Base-by-base conservation (phyloP, 2,113 vertebrate species). In the Barnardius zonarius region DNA sequence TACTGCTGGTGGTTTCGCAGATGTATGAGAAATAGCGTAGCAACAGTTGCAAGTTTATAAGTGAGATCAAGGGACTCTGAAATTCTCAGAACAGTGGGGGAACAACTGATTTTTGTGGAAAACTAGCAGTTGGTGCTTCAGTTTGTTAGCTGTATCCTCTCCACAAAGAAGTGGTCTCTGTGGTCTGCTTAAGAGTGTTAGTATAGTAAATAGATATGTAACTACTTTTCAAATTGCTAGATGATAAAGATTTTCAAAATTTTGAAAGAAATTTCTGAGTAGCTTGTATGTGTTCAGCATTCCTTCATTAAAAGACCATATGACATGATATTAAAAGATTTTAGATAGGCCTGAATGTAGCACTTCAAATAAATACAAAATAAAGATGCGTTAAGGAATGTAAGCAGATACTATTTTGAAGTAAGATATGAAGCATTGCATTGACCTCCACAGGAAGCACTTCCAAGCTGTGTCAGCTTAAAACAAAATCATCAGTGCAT, bases 51-150 rank as follows among this genome's bases (percentile, higher is more conserved):
- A 95, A 77, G 30, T 93, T 95, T 94, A 83, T 86, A 55, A 79
- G 77, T 51, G 72, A 95, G 83, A 93, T 72, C 63, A 88, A 82
- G 92, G 55, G 72, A 77, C 63, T 93, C 48, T 62, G 73, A 79
- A 59, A 54, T 44, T 67, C 77, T 79, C 43, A 52, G 67, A 83
- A 72, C 75, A 76, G 52, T 68, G 35, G 74, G 51, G 20, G 35
- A 95, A 44, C 83, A 95, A 35, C 86, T 83, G 63, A 6, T n/a
- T 73, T 91, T 92, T 83, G 82, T 83, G 49, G 44, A 90, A 92
- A 82, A 83, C 24, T 48, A 72, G 70, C 77, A 90, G 30, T 2
- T 83, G 76, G 41, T 72, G 13, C 57, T 76, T 8, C 4, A 9
- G 83, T 62, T 68, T 90, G 12, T 92, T 90, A 77, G n/a, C 51